Conservation (phyloP, 2,888 invertebrate species). For the Leptinotarsa tumamoca region DNA sequence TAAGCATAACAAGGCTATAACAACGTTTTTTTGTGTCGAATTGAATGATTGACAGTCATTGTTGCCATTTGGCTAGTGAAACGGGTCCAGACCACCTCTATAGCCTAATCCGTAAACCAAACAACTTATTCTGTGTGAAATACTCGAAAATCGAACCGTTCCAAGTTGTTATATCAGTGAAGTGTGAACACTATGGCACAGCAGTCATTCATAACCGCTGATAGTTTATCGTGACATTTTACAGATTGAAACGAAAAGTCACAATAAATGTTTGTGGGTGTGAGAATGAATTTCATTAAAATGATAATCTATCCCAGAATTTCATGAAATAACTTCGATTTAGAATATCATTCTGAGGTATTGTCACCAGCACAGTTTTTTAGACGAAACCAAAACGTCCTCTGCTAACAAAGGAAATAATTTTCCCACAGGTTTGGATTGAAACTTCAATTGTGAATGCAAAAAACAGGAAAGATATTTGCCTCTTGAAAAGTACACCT, state of each 20-base stretch:
- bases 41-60: conserved; percentile 38
- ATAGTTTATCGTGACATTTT: conserved; percentile 1
- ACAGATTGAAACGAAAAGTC: conserved; percentile 19
- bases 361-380: not conserved
- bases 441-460: too few species aligned
- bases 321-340: conserved; percentile 6
- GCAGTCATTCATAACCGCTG: conserved; percentile 5
- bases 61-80: conserved; percentile 34
- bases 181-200: not conserved
- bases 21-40: conserved; percentile 32
- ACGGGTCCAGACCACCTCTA: conserved; percentile 34
- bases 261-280: conserved; percentile 19
- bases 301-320: conserved; percentile 35
- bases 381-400: not conserved
- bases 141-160: conserved; percentile 32
- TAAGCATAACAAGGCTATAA: conserved; percentile 30
- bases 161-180: conserved; percentile 33
- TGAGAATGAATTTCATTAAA: conserved; percentile 26
- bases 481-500: too few species aligned
- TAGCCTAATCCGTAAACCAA: conserved; percentile 39
- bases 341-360: not conserved
- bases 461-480: too few species aligned
- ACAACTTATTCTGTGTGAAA: conserved; percentile 41
- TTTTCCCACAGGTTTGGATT: too few species aligned
- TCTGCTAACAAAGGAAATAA: too few species aligned